Conservation (phyloP, 2,797 vertebrate species). For the Crax fasciolata region DNA sequence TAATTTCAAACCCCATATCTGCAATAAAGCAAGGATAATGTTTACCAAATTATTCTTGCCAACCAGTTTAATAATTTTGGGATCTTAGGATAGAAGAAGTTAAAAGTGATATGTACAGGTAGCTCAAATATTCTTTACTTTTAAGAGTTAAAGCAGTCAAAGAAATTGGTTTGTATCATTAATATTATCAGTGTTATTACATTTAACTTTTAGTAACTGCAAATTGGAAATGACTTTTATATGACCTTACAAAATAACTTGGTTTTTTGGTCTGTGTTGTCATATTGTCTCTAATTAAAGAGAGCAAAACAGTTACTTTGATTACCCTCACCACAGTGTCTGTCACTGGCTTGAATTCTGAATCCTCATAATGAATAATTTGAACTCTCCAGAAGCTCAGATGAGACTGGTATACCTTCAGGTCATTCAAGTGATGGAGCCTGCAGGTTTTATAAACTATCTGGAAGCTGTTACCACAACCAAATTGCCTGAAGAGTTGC, state of each 20-base stretch:
- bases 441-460: background rate
- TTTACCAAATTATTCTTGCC: background rate
- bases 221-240: background rate
- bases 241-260: background rate
- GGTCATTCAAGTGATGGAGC: rapidly evolving
- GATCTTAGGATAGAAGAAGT: background rate
- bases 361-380: background rate
- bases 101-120: rapidly evolving
- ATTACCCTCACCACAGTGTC: background rate
- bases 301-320: background rate
- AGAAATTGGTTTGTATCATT: background rate
- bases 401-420: rapidly evolving
- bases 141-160: background rate
- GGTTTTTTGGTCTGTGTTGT: background rate
- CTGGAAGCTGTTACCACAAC: background rate
- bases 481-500: background rate
- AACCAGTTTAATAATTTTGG: background rate
- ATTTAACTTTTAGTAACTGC: background rate
- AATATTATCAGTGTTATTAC: background rate
- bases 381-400: background rate
- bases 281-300: no score
- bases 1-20: background rate
- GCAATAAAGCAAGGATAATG: background rate
- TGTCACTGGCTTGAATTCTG: background rate
- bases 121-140: background rate